These are phyloP conservation scores for Euphonia xanthogaster DNA, from an alignment of 2,797 vertebrate species.

Conservation along the genomic window DNA sequence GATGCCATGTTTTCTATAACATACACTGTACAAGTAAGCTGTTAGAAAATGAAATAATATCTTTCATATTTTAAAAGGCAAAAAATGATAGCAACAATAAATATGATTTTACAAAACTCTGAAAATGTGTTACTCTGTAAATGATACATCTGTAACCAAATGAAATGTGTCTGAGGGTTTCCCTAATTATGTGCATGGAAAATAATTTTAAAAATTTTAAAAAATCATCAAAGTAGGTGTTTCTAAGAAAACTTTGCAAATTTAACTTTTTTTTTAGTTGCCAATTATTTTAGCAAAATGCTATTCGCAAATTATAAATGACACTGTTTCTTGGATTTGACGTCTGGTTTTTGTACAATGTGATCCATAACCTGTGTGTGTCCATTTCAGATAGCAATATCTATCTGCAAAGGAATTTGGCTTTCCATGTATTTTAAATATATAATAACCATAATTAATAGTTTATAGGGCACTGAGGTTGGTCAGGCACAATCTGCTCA, in stretches of 20 bases:
- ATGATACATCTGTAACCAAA: neutral
- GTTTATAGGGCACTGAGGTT: neutral
- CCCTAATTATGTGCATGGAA: neutral
- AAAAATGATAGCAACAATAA: neutral
- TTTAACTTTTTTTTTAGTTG: neutral
- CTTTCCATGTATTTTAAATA: neutral
- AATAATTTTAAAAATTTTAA: neutral
- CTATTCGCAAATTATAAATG: neutral
- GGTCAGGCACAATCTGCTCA: neutral
- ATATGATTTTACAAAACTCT: neutral
- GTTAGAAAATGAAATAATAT: neutral
- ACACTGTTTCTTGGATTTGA: neutral
- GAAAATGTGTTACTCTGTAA: neutral
- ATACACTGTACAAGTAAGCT: neutral
- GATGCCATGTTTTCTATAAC: neutral
- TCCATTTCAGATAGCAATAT: neutral
- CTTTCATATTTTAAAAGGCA: neutral
- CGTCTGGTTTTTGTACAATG: neutral
- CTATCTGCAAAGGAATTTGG: neutral
- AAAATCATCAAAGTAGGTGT: neutral
- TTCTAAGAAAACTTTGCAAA: neutral
- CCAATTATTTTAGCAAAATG: too few relatives aligned
- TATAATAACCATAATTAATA: neutral
- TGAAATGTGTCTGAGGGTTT: neutral
- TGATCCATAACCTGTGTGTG: rapidly evolving